Conservation (phyloP, 2,888 invertebrate genomes). For the Lucinisca nassula region DNA sequence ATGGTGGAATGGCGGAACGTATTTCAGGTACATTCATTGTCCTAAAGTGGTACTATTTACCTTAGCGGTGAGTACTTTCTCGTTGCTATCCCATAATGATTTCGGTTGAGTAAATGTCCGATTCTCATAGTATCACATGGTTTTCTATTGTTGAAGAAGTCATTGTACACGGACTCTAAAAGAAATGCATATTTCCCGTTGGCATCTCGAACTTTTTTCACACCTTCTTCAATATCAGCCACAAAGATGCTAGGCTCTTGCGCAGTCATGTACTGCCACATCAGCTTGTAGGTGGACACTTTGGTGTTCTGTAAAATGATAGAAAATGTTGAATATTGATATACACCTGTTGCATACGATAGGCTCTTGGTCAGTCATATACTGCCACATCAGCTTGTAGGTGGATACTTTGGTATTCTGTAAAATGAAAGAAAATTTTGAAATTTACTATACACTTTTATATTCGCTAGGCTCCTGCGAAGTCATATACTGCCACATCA, state of each 20-base stretch:
- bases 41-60: too few relatives aligned
- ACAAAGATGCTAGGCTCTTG: constrained; percentile 94
- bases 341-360: too few relatives aligned
- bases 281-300: constrained; percentile 95
- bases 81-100: constrained; percentile 98
- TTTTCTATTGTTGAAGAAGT: constrained; percentile 95
- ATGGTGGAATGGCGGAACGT: too few relatives aligned
- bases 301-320: constrained; percentile 92
- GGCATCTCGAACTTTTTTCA: constrained; percentile 92
- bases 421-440: too few relatives aligned
- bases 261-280: constrained; percentile 98
- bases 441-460: too few relatives aligned
- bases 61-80: constrained; percentile 89
- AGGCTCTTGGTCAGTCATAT: constrained; percentile 95
- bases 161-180: constrained; percentile 90
- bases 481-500: constrained; percentile 98
- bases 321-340: neutral
- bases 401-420: constrained; percentile 95
- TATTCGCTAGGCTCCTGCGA: constrained; percentile 92
- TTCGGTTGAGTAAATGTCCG: constrained; percentile 93
- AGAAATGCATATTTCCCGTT: constrained; percentile 89
- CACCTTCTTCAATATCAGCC: constrained; percentile 93
- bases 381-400: constrained; percentile 97
- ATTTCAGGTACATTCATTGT: too few relatives aligned
- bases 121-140: constrained; percentile 91